Conservation (phyloP, 2,888 invertebrate species). For the Lagria hirta region DNA sequence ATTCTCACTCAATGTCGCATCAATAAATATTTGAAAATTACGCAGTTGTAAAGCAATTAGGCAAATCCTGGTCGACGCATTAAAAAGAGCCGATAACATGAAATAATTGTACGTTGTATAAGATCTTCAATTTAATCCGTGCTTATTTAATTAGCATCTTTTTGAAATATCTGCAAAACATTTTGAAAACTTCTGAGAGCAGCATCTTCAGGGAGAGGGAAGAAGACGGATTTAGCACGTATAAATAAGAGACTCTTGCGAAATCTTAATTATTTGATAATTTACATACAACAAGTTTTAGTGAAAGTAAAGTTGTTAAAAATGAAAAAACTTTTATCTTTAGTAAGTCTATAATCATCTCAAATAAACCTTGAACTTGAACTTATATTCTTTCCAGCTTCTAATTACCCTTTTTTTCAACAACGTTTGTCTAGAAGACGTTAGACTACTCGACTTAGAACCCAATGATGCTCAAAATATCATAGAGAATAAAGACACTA, state of each 20-base stretch:
- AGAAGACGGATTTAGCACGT: conserved; percentile 35
- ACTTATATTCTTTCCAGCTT: neutral
- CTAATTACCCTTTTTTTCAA: conserved; percentile 15
- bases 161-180: conserved; percentile 12
- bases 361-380: conserved; percentile 13
- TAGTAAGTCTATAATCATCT: too few species aligned
- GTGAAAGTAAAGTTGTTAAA: conserved; percentile 9
- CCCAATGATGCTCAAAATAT: conserved; percentile 58
- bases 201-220: conserved; percentile 35
- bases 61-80: conserved; percentile 15
- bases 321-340: too few species aligned
- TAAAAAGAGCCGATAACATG: conserved; percentile 1
- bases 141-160: conserved; percentile 2
- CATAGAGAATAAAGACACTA: conserved; percentile 54
- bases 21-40: conserved; percentile 12
- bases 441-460: conserved; percentile 57
- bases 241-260: conserved; percentile 36
- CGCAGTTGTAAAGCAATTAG: conserved; percentile 17
- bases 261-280: conserved; percentile 24
- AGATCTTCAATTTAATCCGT: conserved; percentile 15
- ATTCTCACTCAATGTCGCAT: conserved; percentile 23
- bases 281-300: conserved; percentile 20
- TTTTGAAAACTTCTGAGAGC: conserved; percentile 21
- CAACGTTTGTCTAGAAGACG: conserved; percentile 52
- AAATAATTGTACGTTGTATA: conserved; percentile 9